A percentile compares a stretch with the other conserved stretches of the same genome.
These are phyloP conservation scores for Heterodera schachtii DNA, from an alignment of 1,140 invertebrate species.

Conservation along the genomic window DNA sequence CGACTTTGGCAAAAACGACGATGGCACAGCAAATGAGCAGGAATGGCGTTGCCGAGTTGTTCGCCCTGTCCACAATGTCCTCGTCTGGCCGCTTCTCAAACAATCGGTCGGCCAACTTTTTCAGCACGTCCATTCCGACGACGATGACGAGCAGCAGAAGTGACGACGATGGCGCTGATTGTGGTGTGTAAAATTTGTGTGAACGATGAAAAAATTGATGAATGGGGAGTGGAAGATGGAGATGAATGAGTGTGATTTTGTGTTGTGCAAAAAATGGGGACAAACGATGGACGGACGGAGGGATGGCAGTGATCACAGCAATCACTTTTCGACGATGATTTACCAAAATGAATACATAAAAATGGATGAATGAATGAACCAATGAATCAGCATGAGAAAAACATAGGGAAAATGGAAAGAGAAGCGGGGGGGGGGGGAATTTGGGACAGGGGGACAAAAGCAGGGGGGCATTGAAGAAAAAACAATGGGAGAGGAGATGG, in stretches of 20 bases:
- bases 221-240: too few species aligned
- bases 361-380: too few species aligned
- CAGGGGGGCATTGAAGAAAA: too few species aligned
- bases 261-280: not conserved
- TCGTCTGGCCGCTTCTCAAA: slow-evolving; percentile 10
- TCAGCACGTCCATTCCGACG: not conserved
- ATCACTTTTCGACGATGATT: not conserved
- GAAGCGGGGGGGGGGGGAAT: too few species aligned
- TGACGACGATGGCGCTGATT: too few species aligned
- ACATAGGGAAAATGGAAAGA: not conserved
- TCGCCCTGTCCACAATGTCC: slow-evolving; percentile 6
- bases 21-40: not conserved
- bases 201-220: not conserved
- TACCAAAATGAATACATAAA: not conserved
- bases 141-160: not conserved
- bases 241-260: not conserved
- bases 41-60: not conserved
- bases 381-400: not conserved
- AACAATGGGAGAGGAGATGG: not conserved
- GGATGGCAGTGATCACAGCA: too few species aligned
- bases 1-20: not conserved
- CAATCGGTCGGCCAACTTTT: not conserved
- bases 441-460: not conserved
- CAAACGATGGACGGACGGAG: not conserved
- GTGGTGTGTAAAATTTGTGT: too few species aligned